Evolutionary conservation across 1,140 invertebrate species (phyloP).

Genomic region (Caerostris darwini): DNA sequence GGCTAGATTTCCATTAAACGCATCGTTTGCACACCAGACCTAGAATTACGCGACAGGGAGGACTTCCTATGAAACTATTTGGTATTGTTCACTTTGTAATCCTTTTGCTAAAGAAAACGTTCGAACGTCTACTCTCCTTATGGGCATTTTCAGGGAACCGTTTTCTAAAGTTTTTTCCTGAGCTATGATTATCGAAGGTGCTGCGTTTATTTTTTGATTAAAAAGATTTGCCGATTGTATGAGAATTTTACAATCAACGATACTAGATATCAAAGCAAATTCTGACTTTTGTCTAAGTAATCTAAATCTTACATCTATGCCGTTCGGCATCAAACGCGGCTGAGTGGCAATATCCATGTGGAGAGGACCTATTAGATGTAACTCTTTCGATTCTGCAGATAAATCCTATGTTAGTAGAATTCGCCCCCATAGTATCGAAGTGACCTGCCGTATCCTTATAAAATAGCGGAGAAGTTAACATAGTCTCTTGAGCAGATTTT

Average conservation of each 20-base stretch:
- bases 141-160: slow-evolving; percentile 10
- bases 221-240: slow-evolving; percentile 24
- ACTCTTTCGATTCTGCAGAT: not conserved
- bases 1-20: slow-evolving; percentile 18
- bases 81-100: not conserved
- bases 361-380: slow-evolving; percentile 31
- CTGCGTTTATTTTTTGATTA: slow-evolving; percentile 7
- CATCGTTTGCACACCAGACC: not conserved
- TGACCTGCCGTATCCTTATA: slow-evolving; percentile 18
- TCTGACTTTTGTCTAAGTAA: slow-evolving; percentile 4
- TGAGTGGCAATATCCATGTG: slow-evolving; percentile 34
- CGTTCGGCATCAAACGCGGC: not conserved
- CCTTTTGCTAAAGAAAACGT: not conserved
- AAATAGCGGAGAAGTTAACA: slow-evolving; percentile 27
- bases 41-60: slow-evolving; percentile 7
- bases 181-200: not conserved
- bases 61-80: not conserved
- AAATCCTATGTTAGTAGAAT: slow-evolving; percentile 16
- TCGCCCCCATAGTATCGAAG: not conserved
- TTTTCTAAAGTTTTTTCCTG: slow-evolving; percentile 30
- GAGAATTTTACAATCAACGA: not conserved
- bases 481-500: slow-evolving; percentile 23
- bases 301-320: slow-evolving; percentile 10
- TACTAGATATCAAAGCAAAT: not conserved
- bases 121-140: slow-evolving; percentile 11